Base-by-base conservation (phyloP, 2,797 vertebrate genomes). In the Acomys russatus region DNA sequence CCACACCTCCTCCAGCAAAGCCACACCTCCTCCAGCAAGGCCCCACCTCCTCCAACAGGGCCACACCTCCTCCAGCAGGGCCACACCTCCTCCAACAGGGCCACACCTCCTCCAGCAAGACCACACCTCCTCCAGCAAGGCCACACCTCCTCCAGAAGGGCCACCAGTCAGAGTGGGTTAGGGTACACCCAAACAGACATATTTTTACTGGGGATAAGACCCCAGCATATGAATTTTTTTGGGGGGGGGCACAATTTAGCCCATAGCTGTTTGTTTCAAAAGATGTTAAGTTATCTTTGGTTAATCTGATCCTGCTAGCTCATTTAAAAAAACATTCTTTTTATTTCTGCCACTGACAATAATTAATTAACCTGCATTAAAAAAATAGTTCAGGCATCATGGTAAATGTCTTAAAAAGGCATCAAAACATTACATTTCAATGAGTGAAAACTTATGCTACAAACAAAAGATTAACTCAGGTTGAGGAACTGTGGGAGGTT, bases 351-450 rank as follows among this genome's bases (percentile, higher is more conserved):
- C 28, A 44, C 0, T 66, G 70, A 73, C 87, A 79, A 87, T 54
- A 91, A 33, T 92, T 51, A 73, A 70, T 14, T 44, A 44, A 44
- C 44, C 4, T 85, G 25, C 84, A 9, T 74, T 9, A 8, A 38
- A n/a, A 63, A 38, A 35, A 35, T 4, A 28, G 68, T 59, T 20
- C n/a, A 71, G 22, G 5, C 3, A 70, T 30, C 38, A 38, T 66
- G 25, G 51, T 91, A 56, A 44, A 88, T 85, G 44, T 28, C 49
- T 91, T 91, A 25, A 15, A 93, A 25, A 66, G 28, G 3, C 66
- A 71, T 74, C 89, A 88, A 74, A 88, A 92, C 59, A 83, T 66
- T 68, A 35, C 64, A 93, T 93, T 84, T 85, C 49, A 54, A 51
- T 28, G 73, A 87, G 33, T 84, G 84, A 82, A 90, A n/a, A 35